These are phyloP conservation scores for Thaumetopoea pityocampa DNA, from an alignment of 1,140 invertebrate species.

Conservation along the genomic window DNA sequence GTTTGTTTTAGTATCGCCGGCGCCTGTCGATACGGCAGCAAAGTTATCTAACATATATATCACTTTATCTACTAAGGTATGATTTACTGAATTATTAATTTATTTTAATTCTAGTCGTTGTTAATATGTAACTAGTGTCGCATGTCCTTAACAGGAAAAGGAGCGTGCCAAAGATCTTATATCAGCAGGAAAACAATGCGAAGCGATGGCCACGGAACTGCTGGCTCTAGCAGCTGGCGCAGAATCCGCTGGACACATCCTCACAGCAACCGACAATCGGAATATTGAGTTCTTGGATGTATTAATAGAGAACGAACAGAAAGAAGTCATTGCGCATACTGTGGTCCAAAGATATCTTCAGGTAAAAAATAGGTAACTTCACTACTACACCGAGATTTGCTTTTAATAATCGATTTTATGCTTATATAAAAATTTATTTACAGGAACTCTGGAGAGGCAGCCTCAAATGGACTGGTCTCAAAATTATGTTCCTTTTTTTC, in stretches of 20 bases:
- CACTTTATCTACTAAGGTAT: constrained; percentile 88
- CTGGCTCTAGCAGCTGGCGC: constrained; percentile 94
- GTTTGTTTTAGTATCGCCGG: constrained; percentile 96
- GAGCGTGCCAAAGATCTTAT: constrained; percentile 97
- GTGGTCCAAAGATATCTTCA: constrained; percentile 92
- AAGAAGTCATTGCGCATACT: constrained; percentile 95
- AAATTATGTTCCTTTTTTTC: constrained; percentile 94
- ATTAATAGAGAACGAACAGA: constrained; percentile 98
- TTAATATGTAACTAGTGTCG: too few species aligned
- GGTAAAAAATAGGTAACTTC: constrained; percentile 80
- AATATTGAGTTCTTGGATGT: constrained; percentile 98
- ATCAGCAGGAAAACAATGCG: constrained; percentile 95
- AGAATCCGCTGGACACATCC: constrained; percentile 93
- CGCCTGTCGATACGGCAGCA: constrained; percentile 97
- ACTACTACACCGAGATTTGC: constrained; percentile 24
- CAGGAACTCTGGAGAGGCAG: constrained; percentile 98
- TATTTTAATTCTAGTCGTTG: too few species aligned
- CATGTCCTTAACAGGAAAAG: constrained; percentile 84
- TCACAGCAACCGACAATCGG: constrained; percentile 93
- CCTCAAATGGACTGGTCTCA: constrained; percentile 96
- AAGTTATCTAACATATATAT: constrained; percentile 97
- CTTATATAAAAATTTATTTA: constrained; percentile 38
- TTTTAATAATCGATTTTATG: constrained; percentile 13
- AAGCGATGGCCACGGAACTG: constrained; percentile 97
- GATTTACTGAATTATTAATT: constrained; percentile 8